Evolutionary conservation across 2,113 vertebrate species (phyloP).

Genomic region (Myotis yumanensis): DNA sequence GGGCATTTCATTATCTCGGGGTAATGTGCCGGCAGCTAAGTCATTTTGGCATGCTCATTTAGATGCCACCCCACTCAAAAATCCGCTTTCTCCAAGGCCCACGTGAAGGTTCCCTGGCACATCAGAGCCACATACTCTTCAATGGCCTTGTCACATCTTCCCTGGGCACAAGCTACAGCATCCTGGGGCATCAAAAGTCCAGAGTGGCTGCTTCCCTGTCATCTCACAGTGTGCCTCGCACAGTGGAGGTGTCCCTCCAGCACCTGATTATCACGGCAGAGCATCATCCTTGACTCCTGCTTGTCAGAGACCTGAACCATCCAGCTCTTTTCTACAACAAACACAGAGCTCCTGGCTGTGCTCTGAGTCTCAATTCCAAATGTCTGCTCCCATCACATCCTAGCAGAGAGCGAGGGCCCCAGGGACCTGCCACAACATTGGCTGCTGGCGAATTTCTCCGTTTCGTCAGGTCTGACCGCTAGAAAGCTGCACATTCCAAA

Average conservation of each 20-base stretch:
- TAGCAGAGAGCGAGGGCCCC: background rate
- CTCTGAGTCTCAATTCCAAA: conserved; percentile 23
- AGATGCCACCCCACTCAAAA: background rate
- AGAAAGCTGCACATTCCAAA: background rate
- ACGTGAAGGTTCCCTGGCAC: background rate
- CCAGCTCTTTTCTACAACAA: background rate
- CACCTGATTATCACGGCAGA: conserved; percentile 25
- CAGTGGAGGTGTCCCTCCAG: background rate
- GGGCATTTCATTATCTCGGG: conserved; percentile 1
- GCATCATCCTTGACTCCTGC: conserved; percentile 26
- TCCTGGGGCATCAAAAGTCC: background rate
- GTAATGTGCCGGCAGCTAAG: background rate
- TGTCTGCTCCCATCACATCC: conserved; percentile 33
- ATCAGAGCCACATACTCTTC: background rate
- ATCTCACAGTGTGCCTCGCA: accelerated
- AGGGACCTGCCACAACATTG: conserved; percentile 7
- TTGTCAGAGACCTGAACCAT: conserved; percentile 39
- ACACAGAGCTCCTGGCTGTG: background rate
- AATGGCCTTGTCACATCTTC: conserved; percentile 39
- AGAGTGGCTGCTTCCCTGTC: conserved; percentile 37
- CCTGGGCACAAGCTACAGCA: background rate
- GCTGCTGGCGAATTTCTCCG: background rate
- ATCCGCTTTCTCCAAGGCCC: background rate
- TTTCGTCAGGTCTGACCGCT: background rate
- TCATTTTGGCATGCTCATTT: background rate